Evolutionary conservation across 2,113 vertebrate species (phyloP).

Genomic region (Brachypodius melanocephalos): DNA sequence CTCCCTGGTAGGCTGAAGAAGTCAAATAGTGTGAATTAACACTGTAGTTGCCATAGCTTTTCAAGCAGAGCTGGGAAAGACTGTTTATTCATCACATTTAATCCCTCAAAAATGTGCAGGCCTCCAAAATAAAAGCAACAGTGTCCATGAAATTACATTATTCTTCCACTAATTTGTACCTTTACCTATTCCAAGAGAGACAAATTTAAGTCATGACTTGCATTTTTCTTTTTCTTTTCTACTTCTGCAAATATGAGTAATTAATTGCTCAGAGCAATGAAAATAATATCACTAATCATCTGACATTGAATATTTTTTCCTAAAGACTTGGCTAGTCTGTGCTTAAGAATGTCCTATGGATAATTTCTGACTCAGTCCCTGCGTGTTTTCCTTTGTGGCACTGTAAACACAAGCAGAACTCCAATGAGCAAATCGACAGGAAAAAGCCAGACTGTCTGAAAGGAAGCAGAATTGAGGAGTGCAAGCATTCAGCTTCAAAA

Average conservation of each 20-base stretch:
- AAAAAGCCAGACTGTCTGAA: not conserved
- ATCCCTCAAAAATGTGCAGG: not conserved
- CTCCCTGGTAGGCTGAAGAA: not conserved
- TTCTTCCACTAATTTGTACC: not conserved
- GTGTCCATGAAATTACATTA: not conserved
- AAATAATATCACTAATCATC: not conserved
- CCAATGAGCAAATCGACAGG: not conserved
- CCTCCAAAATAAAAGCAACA: not conserved
- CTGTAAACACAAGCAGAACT: not conserved
- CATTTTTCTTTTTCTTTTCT: not conserved
- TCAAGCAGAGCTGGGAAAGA: not conserved
- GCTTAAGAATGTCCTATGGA: not conserved
- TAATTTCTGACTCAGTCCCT: not conserved
- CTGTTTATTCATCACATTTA: not conserved
- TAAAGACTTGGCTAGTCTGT: not conserved
- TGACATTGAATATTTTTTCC: not conserved
- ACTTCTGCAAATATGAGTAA: not conserved
- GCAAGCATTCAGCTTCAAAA: not conserved
- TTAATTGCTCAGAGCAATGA: not conserved
- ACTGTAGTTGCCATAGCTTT: not conserved
- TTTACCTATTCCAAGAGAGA: not conserved
- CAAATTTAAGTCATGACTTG: not conserved
- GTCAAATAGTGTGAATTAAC: not conserved
- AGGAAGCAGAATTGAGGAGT: not conserved
- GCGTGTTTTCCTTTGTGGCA: not conserved